phyloP scores from a whole-genome alignment of 2,797 vertebrate species.

The Pangasius sanitwongsei region DNA sequence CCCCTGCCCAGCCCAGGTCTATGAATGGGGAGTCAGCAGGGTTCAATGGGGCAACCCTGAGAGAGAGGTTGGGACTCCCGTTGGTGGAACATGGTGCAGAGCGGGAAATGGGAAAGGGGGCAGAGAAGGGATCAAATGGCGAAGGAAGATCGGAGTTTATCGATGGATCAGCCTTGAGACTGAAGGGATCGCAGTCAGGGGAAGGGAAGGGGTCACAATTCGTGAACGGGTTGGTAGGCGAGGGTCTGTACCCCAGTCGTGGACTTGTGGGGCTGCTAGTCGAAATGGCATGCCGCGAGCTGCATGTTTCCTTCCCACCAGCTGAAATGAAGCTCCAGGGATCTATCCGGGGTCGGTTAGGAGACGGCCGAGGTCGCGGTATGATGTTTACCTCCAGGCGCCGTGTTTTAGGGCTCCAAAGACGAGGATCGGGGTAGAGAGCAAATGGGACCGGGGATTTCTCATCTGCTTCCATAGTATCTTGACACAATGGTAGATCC shows the following conservation, averaged over 20 bases:
- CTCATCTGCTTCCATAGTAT: slow-evolving; percentile 72
- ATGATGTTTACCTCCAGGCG: slow-evolving; percentile 82
- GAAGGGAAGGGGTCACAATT: slow-evolving; percentile 76
- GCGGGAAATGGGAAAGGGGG: slow-evolving; percentile 75
- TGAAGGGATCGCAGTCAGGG: slow-evolving; percentile 77
- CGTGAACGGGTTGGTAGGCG: slow-evolving; percentile 78
- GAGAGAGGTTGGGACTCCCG: slow-evolving; percentile 75
- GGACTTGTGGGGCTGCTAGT: slow-evolving; percentile 39
- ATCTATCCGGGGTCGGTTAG: slow-evolving; percentile 84
- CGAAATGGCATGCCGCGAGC: slow-evolving; percentile 58
- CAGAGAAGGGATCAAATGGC: slow-evolving; percentile 74
- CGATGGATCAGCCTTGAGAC: slow-evolving; percentile 69
- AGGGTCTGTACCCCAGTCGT: slow-evolving; percentile 68
- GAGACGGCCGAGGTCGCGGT: slow-evolving; percentile 83
- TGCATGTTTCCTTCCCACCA: slow-evolving; percentile 53
- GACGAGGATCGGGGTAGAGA: slow-evolving; percentile 68
- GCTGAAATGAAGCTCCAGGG: slow-evolving; percentile 90
- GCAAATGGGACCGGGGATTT: slow-evolving; percentile 66
- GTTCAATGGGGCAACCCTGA: slow-evolving; percentile 70
- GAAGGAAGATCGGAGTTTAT: slow-evolving; percentile 59
- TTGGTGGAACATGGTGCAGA: slow-evolving; percentile 79
- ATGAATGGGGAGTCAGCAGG: slow-evolving; percentile 72
- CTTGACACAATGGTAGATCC: slow-evolving; percentile 78
- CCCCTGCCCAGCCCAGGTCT: slow-evolving; percentile 72
- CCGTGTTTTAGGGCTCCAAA: slow-evolving; percentile 81